These are phyloP conservation scores for Xylocampa areola DNA, from an alignment of 2,888 invertebrate species.

Conservation along the genomic window DNA sequence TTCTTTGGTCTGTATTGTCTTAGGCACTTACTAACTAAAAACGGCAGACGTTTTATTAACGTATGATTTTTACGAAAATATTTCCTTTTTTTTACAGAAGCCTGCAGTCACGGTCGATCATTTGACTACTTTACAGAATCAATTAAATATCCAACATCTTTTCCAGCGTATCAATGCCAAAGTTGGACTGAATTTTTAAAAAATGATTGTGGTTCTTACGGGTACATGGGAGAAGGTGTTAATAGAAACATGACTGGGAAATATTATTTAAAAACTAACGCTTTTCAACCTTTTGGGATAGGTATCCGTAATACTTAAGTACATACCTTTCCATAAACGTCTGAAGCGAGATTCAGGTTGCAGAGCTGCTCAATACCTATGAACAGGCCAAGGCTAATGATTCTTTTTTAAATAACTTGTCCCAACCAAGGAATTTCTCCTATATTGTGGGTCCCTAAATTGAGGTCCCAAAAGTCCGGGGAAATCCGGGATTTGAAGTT, in stretches of 20 bases:
- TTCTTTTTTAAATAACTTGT: too few species aligned
- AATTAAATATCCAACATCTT: conserved; percentile 85
- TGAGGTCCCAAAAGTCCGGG: too few species aligned
- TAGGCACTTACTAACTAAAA: too few species aligned
- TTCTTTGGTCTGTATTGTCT: conserved; percentile 64
- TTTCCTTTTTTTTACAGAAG: conserved; percentile 79
- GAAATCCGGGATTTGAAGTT: too few species aligned
- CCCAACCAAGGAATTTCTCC: too few species aligned
- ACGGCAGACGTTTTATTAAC: too few species aligned
- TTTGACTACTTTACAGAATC: conserved; percentile 91
- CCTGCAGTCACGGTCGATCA: conserved; percentile 92
- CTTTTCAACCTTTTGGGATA: conserved; percentile 85
- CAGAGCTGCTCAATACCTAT: too few species aligned
- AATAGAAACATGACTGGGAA: conserved; percentile 81
- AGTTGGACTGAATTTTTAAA: conserved; percentile 76
- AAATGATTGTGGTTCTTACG: conserved; percentile 63
- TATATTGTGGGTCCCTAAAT: too few species aligned
- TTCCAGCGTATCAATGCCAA: conserved; percentile 87
- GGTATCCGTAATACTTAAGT: conserved; percentile 3
- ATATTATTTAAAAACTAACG: conserved; percentile 90
- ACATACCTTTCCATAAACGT: too few species aligned
- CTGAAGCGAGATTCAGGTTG: too few species aligned
- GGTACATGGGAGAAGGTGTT: conserved; percentile 89
- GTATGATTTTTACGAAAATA: neutral
- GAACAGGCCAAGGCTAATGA: too few species aligned